Conservation (phyloP, 2,113 vertebrate species). For the Brachirus orientalis region DNA sequence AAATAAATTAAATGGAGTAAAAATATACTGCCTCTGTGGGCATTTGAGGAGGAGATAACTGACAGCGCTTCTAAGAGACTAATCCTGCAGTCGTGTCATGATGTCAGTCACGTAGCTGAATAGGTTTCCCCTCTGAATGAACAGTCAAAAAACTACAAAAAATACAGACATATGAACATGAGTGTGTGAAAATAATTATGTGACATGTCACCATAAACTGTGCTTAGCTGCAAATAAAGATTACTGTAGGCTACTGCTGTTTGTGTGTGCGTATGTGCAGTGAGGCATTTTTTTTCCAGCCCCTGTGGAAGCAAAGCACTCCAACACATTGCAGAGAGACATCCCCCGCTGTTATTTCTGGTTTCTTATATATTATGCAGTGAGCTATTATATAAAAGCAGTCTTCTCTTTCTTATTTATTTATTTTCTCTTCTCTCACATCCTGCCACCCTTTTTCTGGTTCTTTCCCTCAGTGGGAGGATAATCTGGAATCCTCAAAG, state of each 20-base stretch:
- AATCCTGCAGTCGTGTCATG: background rate
- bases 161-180: background rate
- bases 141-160: background rate
- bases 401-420: constrained; percentile 44
- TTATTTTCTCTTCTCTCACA: constrained; percentile 22
- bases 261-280: constrained; percentile 2
- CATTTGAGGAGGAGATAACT: background rate
- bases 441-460: constrained; percentile 52
- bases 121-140: constrained; percentile 6
- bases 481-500: constrained; percentile 65
- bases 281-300: constrained; percentile 26
- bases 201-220: constrained; percentile 15
- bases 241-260: constrained; percentile 11
- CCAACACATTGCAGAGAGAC: constrained; percentile 50
- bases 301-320: constrained; percentile 43
- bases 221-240: constrained; percentile 1
- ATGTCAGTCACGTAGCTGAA: constrained; percentile 1
- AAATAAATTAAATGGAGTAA: too few relatives aligned
- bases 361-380: constrained; percentile 70
- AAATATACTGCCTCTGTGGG: too few relatives aligned
- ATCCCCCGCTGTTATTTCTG: constrained; percentile 59
- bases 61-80: background rate
- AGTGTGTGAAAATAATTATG: constrained; percentile 4
- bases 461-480: constrained; percentile 68
- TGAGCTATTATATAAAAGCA: constrained; percentile 72